Conservation (phyloP, 1,140 invertebrate genomes). For the Drosophila kepulauana region DNA sequence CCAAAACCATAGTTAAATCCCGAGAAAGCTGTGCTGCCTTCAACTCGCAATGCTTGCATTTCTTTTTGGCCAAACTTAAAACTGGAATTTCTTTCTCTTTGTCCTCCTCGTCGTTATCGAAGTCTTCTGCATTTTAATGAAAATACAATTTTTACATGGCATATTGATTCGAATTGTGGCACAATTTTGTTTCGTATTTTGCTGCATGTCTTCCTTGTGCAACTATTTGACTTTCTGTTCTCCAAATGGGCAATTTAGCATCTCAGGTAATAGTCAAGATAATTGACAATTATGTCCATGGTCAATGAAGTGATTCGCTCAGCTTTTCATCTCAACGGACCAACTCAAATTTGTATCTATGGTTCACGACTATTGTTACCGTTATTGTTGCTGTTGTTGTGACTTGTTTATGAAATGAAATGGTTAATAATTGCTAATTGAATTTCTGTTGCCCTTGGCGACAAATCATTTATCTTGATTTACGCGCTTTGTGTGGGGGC, state of each 20-base stretch:
- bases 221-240: constrained; percentile 5
- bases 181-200: constrained; percentile 34
- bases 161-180: constrained; percentile 59
- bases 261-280: constrained; percentile 80
- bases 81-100: constrained; percentile 80
- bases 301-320: constrained; percentile 78
- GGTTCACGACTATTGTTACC: constrained; percentile 68
- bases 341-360: constrained; percentile 70
- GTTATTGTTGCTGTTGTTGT: constrained; percentile 26
- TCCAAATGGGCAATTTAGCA: constrained; percentile 38
- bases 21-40: constrained; percentile 46
- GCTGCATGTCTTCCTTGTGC: constrained; percentile 20
- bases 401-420: constrained; percentile 73
- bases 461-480: constrained; percentile 82
- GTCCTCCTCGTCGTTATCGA: constrained; percentile 36
- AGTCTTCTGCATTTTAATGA: constrained; percentile 72
- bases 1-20: constrained; percentile 49
- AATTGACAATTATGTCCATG: constrained; percentile 84
- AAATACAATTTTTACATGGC: constrained; percentile 68
- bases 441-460: constrained; percentile 77
- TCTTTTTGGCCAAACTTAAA: constrained; percentile 57
- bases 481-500: constrained; percentile 70
- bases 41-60: constrained; percentile 43
- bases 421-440: constrained; percentile 84
- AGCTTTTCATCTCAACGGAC: constrained; percentile 61